Base-by-base conservation (phyloP, 2,113 vertebrate species). In the Chamaea fasciata region DNA sequence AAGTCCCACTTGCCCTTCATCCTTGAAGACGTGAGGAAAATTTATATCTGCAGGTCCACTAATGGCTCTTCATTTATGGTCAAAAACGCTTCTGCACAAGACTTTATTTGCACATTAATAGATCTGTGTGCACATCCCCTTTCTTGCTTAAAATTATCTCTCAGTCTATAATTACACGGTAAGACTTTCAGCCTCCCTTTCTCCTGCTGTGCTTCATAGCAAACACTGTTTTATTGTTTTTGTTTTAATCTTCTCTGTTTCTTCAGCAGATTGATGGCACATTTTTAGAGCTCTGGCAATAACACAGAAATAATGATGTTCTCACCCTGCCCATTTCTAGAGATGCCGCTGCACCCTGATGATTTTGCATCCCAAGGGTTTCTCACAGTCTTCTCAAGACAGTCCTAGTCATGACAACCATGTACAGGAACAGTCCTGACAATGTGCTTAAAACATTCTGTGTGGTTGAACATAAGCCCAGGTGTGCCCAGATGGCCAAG, bases 61-160 rank as follows among this genome's bases (percentile, higher is more conserved):
- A 31, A 52, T 37, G 26, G 21, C 7, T 87, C 47, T 62, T 85
- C 41, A 24, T 80, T 95, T 75, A 49, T 31, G 59, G 73, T 57
- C 67, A 53, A 52, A 96, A 68, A 47, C 37, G 8, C 6, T 85
- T 50, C 77, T 85, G 70, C 71, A 47, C 31, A 56, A 35, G 74
- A 14, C 67, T 83, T 65, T 89, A 41, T 89, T 89, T 15, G 1
- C 3, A 8, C 42, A n/a, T 53, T 31, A 81, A 86, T 30, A 83
- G 62, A 71, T 47, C 20, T 78, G 12, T 46, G 42, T 30, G 67
- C 47, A 64, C 78, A 67, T 44, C 20, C 46, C 76, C 62, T 80
- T 73, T 44, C 70, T 71, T 55, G n/a, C 75, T 94, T 59, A 90
- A 91, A 91, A 95, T 91, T 87, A 53, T 75, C 81, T 95, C 73